phyloP scores from a whole-genome alignment of 2,797 vertebrate genomes.

The Menidia menidia region DNA sequence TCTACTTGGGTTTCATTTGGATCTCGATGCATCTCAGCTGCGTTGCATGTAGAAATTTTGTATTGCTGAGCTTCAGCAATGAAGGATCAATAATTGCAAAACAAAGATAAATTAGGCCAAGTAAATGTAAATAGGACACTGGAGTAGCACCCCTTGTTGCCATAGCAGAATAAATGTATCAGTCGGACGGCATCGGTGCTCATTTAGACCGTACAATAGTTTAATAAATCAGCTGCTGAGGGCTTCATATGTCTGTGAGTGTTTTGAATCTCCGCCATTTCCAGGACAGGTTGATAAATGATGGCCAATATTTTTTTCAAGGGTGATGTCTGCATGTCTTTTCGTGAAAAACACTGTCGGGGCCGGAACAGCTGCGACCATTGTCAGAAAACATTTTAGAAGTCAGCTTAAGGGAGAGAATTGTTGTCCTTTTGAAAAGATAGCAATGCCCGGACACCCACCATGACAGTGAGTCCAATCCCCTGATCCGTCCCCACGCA shows the following conservation, averaged over 20 bases:
- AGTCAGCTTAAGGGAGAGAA: slow-evolving; percentile 61
- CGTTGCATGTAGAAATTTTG: background rate
- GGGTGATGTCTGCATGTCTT: slow-evolving; percentile 60
- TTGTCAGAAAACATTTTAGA: slow-evolving; percentile 49
- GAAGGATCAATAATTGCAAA: slow-evolving; percentile 36
- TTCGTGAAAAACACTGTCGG: slow-evolving; percentile 52
- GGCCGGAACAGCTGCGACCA: slow-evolving; percentile 35
- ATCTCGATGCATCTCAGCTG: background rate
- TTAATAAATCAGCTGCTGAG: slow-evolving; percentile 67
- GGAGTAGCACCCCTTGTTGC: slow-evolving; percentile 54
- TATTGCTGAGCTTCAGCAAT: slow-evolving; percentile 8
- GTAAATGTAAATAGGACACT: slow-evolving; percentile 51
- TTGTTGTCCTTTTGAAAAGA: slow-evolving; percentile 60
- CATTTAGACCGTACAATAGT: slow-evolving; percentile 54
- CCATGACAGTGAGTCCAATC: slow-evolving; percentile 62
- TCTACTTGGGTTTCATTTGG: background rate
- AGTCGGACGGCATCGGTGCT: slow-evolving; percentile 70
- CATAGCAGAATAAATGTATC: slow-evolving; percentile 62
- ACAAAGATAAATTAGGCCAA: slow-evolving; percentile 34
- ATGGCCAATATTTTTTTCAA: slow-evolving; percentile 53
- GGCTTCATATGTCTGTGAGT: slow-evolving; percentile 48
- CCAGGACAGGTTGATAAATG: slow-evolving; percentile 56
- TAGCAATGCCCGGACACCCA: slow-evolving; percentile 69
- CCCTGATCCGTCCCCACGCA: slow-evolving; percentile 57
- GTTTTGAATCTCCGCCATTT: slow-evolving; percentile 47